Conservation (phyloP, 2,888 invertebrate genomes). For the Pinctada fucata region DNA sequence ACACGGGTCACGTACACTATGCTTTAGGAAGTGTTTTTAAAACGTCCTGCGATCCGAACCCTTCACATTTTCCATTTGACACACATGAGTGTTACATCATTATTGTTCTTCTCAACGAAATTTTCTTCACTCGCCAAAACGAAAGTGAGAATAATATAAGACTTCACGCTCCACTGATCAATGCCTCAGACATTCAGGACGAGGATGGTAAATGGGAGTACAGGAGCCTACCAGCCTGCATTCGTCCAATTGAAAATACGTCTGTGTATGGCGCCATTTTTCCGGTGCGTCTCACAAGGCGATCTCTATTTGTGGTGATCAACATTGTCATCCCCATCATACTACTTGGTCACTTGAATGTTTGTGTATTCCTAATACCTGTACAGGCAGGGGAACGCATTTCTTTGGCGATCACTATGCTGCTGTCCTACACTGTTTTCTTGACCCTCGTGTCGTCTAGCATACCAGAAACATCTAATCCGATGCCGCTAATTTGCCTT, state of each 20-base stretch:
- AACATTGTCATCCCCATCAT: slow-evolving; percentile 46
- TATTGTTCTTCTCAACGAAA: neutral
- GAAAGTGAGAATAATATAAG: neutral
- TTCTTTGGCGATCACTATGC: slow-evolving; percentile 47
- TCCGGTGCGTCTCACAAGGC: slow-evolving; percentile 37
- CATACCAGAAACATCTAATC: slow-evolving; percentile 45
- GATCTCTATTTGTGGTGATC: slow-evolving; percentile 42
- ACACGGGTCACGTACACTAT: neutral
- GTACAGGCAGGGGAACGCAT: slow-evolving; percentile 46
- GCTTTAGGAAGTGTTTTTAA: slow-evolving; percentile 1
- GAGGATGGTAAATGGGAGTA: slow-evolving; percentile 9
- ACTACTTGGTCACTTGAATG: slow-evolving; percentile 42
- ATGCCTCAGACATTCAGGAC: neutral
- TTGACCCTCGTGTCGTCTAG: slow-evolving; percentile 45
- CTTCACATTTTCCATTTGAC: slow-evolving; percentile 16
- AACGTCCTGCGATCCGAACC: slow-evolving; percentile 11
- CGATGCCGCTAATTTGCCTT: slow-evolving; percentile 9
- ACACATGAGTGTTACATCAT: slow-evolving; percentile 13
- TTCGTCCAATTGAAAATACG: neutral
- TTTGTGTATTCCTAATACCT: slow-evolving; percentile 47
- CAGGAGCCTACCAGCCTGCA: neutral
- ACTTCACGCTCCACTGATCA: neutral
- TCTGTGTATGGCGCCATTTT: neutral
- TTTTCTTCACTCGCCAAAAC: neutral
- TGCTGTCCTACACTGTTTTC: slow-evolving; percentile 48